Conservation (phyloP, 1,140 invertebrate species). For the Dendroctonus valens region DNA sequence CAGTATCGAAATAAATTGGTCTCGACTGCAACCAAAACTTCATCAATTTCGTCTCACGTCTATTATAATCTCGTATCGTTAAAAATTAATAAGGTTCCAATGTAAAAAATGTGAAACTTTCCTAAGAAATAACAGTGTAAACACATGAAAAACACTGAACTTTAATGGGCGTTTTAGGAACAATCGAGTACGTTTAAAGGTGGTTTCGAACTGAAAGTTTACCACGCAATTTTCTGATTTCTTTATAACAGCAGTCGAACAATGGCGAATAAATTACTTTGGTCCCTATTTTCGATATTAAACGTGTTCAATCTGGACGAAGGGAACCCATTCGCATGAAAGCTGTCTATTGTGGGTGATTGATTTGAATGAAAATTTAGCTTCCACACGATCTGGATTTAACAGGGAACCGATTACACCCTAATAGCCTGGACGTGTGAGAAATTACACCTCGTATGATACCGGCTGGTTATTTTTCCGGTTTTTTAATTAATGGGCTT, state of each 20-base stretch:
- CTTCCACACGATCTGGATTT: constrained; percentile 22
- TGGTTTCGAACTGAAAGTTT: background rate
- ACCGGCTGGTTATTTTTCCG: background rate
- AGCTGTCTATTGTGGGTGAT: constrained; percentile 22
- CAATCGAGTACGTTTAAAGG: background rate
- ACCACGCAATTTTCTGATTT: background rate
- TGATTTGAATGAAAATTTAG: constrained; percentile 21
- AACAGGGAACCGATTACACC: constrained; percentile 14
- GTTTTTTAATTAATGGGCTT: background rate
- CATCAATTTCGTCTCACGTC: too few relatives aligned
- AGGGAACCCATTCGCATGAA: constrained; percentile 18
- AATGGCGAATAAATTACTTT: constrained; percentile 5
- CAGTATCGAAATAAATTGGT: too few relatives aligned
- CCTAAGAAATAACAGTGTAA: background rate
- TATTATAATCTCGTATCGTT: too few relatives aligned
- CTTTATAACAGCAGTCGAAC: background rate
- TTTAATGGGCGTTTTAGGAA: background rate
- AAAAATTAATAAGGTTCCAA: too few relatives aligned
- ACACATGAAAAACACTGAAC: background rate
- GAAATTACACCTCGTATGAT: constrained; percentile 6
- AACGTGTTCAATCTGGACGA: constrained; percentile 15
- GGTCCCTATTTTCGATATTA: constrained; percentile 17
- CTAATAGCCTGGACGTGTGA: constrained; percentile 9
- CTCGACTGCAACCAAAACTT: too few relatives aligned
- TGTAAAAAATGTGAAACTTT: background rate